Evolutionary conservation across 2,797 vertebrate genomes (phyloP).

Genomic region (Lacerta agilis): DNA sequence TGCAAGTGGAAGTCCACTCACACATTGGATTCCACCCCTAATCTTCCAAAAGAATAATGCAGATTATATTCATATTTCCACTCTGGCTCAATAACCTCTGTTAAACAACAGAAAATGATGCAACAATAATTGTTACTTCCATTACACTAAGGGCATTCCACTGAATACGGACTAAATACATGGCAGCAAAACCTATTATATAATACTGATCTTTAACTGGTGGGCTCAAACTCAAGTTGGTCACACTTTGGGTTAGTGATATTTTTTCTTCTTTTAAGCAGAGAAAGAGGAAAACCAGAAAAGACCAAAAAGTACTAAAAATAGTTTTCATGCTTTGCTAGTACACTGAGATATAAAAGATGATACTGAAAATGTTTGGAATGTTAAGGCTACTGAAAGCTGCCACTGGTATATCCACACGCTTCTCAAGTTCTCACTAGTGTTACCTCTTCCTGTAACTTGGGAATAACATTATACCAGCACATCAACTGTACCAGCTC

Average conservation of each 20-base stretch:
- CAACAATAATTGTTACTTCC: constrained; percentile 6
- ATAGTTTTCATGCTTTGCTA: not conserved
- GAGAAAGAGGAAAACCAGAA: not conserved
- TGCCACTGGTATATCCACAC: not conserved
- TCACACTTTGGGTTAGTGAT: not conserved
- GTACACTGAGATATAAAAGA: not conserved
- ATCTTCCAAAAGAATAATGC: not conserved
- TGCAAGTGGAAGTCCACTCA: no score
- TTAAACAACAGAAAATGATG: not conserved
- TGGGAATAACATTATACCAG: not conserved
- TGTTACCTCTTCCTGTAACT: not conserved
- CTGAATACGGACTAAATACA: constrained; percentile 3
- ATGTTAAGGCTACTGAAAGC: not conserved
- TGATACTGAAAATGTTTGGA: not conserved
- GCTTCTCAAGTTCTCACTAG: not conserved
- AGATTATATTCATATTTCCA: not conserved
- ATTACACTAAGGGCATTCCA: not conserved
- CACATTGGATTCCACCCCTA: not conserved
- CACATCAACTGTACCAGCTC: not conserved
- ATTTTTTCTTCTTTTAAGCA: not conserved
- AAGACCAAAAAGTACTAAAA: not conserved
- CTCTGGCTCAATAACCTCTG: not conserved
- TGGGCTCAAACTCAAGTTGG: not conserved
- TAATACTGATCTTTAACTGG: not conserved
- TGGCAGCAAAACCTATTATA: not conserved